Conservation (phyloP, 1,140 invertebrate species). For the Linepithema humile region DNA sequence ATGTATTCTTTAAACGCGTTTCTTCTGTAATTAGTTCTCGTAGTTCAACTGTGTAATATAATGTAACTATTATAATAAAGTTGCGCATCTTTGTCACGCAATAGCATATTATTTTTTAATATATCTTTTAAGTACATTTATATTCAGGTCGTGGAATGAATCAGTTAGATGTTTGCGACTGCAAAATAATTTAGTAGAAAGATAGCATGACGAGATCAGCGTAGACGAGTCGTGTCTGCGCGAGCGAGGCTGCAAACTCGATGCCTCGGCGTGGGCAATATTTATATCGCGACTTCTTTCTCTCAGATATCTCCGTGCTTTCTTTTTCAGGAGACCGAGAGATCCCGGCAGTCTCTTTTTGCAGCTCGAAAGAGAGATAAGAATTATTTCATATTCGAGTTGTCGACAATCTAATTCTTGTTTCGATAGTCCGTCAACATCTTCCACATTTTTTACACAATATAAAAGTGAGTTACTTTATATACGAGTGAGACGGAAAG, state of each 20-base stretch:
- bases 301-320: neutral
- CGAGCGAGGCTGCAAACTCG: constrained; percentile 28
- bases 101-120: no score
- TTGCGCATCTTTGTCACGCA: no score
- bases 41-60: no score
- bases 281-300: constrained; percentile 66
- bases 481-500: no score
- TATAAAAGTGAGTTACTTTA: no score
- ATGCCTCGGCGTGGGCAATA: constrained; percentile 67
- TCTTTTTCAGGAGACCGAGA: neutral
- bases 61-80: no score
- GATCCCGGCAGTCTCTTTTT: constrained; percentile 11
- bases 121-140: no score
- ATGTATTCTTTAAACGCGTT: no score
- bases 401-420: constrained; percentile 20
- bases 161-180: constrained; percentile 3
- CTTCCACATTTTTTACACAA: neutral
- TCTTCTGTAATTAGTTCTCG: neutral
- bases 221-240: neutral
- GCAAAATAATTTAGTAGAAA: constrained; percentile 21
- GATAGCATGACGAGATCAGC: constrained; percentile 19
- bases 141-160: neutral
- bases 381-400: constrained; percentile 25
- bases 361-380: constrained; percentile 5
- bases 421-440: constrained; percentile 8